A percentile compares a stretch with the other conserved stretches of the same genome.
Evolutionary conservation across 2,888 invertebrate genomes (phyloP).

Genomic region (Koerneria pararmatus): DNA sequence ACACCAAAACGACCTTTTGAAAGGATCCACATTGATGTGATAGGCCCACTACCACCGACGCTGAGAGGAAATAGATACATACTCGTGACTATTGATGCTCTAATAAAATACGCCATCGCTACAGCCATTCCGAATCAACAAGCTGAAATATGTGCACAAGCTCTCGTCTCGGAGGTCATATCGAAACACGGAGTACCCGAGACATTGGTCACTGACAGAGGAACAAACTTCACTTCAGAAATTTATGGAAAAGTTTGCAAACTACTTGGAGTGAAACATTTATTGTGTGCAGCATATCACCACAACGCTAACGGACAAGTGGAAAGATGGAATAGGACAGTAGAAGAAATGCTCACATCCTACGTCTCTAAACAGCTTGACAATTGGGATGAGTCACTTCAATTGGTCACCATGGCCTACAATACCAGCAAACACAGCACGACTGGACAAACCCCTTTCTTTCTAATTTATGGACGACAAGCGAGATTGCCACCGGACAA

Average conservation of each 20-base stretch:
- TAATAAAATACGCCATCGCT: constrained; percentile 37
- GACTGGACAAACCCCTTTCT: constrained; percentile 12
- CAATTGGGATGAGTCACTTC: constrained; percentile 20
- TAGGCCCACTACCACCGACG: constrained; percentile 28
- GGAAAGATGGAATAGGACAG: constrained; percentile 7
- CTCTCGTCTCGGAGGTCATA: not conserved
- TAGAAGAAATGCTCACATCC: constrained; percentile 10
- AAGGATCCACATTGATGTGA: constrained; percentile 28
- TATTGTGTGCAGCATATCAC: constrained; percentile 7
- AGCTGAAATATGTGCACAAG: not conserved
- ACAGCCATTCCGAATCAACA: constrained; percentile 49
- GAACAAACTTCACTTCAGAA: constrained; percentile 7
- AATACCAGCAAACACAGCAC: constrained; percentile 5
- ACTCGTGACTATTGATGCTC: constrained; percentile 23
- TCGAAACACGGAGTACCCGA: constrained; percentile 1
- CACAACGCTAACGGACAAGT: constrained; percentile 14
- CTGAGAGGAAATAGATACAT: constrained; percentile 25
- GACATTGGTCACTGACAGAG: not conserved
- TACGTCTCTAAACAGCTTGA: constrained; percentile 5
- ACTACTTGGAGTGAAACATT: not conserved
- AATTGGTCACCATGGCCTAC: constrained; percentile 2
- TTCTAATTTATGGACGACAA: constrained; percentile 13
- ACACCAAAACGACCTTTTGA: constrained; percentile 20
- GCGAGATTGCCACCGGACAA: constrained; percentile 3
- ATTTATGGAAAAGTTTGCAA: not conserved